Percentiles rank a stretch among this genome's conserved stretches.
phyloP scores from a whole-genome alignment of 2,113 vertebrate species.

The Jaculus jaculus region DNA sequence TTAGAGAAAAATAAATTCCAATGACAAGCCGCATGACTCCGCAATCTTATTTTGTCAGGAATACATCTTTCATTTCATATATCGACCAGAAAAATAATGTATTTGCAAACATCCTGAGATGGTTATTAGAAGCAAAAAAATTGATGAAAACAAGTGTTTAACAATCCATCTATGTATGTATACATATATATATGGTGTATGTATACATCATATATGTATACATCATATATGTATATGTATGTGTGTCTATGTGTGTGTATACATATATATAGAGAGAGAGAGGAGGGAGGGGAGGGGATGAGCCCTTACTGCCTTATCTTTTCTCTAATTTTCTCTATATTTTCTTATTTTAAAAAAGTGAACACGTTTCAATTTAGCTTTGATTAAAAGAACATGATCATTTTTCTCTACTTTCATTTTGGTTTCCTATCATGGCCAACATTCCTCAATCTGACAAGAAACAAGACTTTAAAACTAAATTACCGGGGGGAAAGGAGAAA shows the following conservation, averaged over 20 bases:
- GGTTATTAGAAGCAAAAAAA: not conserved
- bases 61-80: slow-evolving; percentile 2
- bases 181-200: too few species aligned
- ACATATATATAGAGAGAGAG: too few species aligned
- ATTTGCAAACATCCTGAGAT: not conserved
- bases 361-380: not conserved
- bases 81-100: not conserved
- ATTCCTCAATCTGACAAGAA: not conserved
- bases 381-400: not conserved
- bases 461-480: not conserved
- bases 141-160: not conserved
- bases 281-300: not conserved
- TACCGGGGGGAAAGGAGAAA: not conserved
- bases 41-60: not conserved
- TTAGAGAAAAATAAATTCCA: not conserved
- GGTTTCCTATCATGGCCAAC: not conserved
- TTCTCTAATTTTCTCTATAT: not conserved
- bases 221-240: too few species aligned
- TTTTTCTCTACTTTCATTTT: not conserved
- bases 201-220: too few species aligned
- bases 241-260: too few species aligned
- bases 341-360: slow-evolving; percentile 2
- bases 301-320: not conserved
- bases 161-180: not conserved
- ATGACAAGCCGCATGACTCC: not conserved